Base-by-base conservation (phyloP, 2,113 vertebrate genomes). In the Ivindomyrus marchei region DNA sequence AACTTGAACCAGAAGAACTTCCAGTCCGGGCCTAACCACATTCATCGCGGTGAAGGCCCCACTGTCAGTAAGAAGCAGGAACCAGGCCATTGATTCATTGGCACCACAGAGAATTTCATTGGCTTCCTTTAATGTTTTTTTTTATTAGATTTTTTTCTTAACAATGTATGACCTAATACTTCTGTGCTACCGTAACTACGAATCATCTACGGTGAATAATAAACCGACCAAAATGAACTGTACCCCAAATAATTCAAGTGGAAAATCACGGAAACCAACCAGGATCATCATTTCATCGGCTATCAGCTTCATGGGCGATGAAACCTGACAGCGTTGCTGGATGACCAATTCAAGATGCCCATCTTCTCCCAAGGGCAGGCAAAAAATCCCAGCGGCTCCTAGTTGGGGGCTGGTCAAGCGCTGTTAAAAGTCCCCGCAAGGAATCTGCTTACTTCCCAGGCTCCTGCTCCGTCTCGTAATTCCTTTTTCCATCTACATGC, bases 401-500 rank as follows among this genome's bases (percentile, higher is more conserved):
- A 53, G 50, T n/a, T 27, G 19, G 66, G 46, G 66, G 88, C 80
- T 31, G 80, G 80, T 74, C 85, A 88, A 53, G 85, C 85, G 15
- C 83, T 31, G 56, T 87, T 88, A 53, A 88, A 88, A 11, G 47
- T 53, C 62, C 86, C 89, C 58, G 52, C 89, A 87, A 88, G 66
- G 50, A 90, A 90, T 90, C 62, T 90, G 89, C 89, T 90, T 90
- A 90, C n/a, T 42, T 47, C 58, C 45, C 58, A 52, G 85, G 85
- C 84, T 85, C 70, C 45, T 27, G 56, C 77, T 85, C 45, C 62
- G 9, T 86, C 74, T 89, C 39, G 4, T 62, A 85, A 89, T 46
- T 85, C 89, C 83, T 91, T 92, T 93, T 93, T 93, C 90, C 92
- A 89, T 91, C 74, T 42, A 86, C 89, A 86, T 90, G 91, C 91